Conservation (phyloP, 2,888 invertebrate species). For the Strigamia maritima region DNA sequence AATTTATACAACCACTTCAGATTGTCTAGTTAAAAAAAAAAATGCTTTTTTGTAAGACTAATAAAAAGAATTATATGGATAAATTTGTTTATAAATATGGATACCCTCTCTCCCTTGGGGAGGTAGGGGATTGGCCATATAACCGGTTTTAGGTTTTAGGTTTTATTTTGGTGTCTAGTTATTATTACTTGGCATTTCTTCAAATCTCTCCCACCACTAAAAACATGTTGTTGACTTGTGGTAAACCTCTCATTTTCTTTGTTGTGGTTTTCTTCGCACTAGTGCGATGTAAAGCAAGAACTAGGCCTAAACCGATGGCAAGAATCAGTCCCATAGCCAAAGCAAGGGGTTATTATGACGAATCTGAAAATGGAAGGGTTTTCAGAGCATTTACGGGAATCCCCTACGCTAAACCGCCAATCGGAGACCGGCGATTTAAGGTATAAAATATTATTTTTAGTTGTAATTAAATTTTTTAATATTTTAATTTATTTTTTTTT, state of each 20-base stretch:
- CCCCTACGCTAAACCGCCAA: background rate
- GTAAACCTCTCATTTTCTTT: background rate
- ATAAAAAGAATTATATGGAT: too few relatives aligned
- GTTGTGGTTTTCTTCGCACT: background rate
- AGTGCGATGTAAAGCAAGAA: background rate
- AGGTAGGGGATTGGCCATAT: background rate
- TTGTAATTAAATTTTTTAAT: too few relatives aligned
- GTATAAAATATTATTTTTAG: background rate
- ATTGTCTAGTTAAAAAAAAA: too few relatives aligned
- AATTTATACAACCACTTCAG: too few relatives aligned
- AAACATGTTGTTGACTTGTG: background rate
- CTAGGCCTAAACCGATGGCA: background rate
- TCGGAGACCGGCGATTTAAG: background rate
- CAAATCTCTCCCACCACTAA: constrained; percentile 1
- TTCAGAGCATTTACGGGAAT: constrained; percentile 1
- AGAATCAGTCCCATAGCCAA: background rate
- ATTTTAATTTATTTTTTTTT: too few relatives aligned
- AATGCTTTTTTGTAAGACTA: too few relatives aligned
- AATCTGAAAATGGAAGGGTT: constrained; percentile 28
- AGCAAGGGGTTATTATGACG: constrained; percentile 1
- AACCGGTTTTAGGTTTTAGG: background rate
- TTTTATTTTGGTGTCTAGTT: background rate
- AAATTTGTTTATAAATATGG: background rate
- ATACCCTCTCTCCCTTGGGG: constrained; percentile 1
- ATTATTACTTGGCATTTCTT: background rate